Conservation (phyloP, 2,888 invertebrate genomes). For the Anthoptus insignis region DNA sequence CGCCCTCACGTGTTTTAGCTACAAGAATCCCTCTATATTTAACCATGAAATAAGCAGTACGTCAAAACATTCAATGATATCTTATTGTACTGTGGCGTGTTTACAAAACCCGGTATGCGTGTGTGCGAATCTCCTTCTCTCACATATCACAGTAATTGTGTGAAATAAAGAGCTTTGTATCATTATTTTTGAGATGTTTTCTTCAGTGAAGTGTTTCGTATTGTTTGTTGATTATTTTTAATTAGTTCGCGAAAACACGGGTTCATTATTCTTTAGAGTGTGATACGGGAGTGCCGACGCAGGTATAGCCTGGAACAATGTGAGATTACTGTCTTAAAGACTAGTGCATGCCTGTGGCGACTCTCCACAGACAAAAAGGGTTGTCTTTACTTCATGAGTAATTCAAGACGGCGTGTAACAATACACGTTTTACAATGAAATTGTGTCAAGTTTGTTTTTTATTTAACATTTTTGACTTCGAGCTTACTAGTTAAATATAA, state of each 20-base stretch:
- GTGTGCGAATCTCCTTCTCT: slow-evolving; percentile 60
- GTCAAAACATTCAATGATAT: slow-evolving; percentile 28
- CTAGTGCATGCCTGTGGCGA: slow-evolving; percentile 55
- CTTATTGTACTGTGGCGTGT: slow-evolving; percentile 60
- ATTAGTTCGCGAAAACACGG: slow-evolving; percentile 52
- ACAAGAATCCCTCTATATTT: slow-evolving; percentile 46
- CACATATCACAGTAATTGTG: slow-evolving; percentile 78
- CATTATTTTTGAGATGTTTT: slow-evolving; percentile 69
- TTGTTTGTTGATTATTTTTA: slow-evolving; percentile 56
- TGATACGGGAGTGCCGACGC: slow-evolving; percentile 40
- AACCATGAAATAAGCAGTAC: slow-evolving; percentile 50
- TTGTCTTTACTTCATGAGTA: slow-evolving; percentile 58
- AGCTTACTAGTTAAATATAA: slow-evolving; percentile 33
- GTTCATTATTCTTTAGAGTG: slow-evolving; percentile 55
- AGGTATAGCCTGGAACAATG: slow-evolving; percentile 50
- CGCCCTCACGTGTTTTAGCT: slow-evolving; percentile 59
- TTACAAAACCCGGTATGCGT: slow-evolving; percentile 57
- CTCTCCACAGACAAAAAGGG: slow-evolving; percentile 51
- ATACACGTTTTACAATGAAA: slow-evolving; percentile 56
- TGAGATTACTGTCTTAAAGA: slow-evolving; percentile 53
- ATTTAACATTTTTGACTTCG: slow-evolving; percentile 36
- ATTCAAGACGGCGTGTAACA: slow-evolving; percentile 55
- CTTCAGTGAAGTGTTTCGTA: slow-evolving; percentile 52
- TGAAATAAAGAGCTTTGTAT: slow-evolving; percentile 81
- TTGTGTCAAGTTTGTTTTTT: slow-evolving; percentile 54